Evolutionary conservation across 2,888 invertebrate species (phyloP), one percentile per base, ranked within the genome.

Genomic region (Patella caerulea): DNA sequence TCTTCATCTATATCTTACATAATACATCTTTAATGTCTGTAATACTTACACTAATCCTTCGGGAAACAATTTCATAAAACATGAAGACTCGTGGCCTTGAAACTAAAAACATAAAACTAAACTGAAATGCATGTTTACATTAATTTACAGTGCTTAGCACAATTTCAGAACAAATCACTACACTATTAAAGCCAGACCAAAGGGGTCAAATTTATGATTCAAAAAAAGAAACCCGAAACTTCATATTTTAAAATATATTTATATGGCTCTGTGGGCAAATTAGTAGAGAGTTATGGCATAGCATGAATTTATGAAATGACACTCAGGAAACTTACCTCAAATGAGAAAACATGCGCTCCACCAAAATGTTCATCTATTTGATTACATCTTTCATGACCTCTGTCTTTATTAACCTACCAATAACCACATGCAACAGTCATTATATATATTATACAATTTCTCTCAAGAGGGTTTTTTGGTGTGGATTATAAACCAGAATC

Each of bases 31-130:
- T 9, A 52, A 15, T 74, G 59, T 14, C 45, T 19, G n/a, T n/a
- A 15, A n/a, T 69, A 87, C 88, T 83, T 83, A 88, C 88, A 87
- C 77, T 12, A 88, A 82, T 17, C 88, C 88, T 29, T 86, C 85
- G 17, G 84, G 80, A 74, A 88, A 88, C 24, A 84, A 78, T 3
- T 82, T 73, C 29, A 84, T 76, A 72, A 88, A 88, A 55, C 76
- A 81, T 2, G 73, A 59, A 0, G 88, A 86, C 75, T 88, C 88
- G 75, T 83, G 80, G 15, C 79, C 78, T 74, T 87, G 86, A 11
- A 76, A 76, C 88, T 88, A 82, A 53, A 79, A 78, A 70, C 52
- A 71, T 15, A 73, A 15, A n/a, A 56, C 15, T 52, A 19, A n/a
- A 71, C 9, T 54, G 19, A 9, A 1, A 45, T 45, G 45, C 45